Conservation (phyloP, 1,140 invertebrate genomes). For the Xylocopa sonorina region DNA sequence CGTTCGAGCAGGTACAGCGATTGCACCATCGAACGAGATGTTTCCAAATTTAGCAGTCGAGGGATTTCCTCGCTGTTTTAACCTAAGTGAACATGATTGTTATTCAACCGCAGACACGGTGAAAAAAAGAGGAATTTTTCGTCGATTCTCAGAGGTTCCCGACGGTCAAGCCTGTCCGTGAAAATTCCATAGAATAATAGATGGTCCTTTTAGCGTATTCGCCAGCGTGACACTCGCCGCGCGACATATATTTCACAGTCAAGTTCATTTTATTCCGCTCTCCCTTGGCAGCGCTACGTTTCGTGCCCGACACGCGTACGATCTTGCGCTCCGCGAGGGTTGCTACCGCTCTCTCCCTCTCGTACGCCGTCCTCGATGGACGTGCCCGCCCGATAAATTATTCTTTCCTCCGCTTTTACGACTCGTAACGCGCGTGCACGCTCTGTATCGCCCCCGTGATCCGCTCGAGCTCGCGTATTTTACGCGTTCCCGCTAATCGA, state of each 20-base stretch:
- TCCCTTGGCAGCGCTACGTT: no score
- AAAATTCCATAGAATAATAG: slow-evolving; percentile 31
- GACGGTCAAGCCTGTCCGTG: slow-evolving; percentile 6
- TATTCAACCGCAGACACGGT: no score
- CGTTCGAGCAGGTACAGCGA: no score
- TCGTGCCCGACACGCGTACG: background rate
- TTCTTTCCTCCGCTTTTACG: slow-evolving; percentile 9
- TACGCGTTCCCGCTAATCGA: slow-evolving; percentile 9
- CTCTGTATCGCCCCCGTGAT: background rate
- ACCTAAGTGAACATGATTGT: no score
- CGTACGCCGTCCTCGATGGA: slow-evolving; percentile 1
- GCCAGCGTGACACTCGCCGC: background rate
- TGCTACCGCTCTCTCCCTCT: background rate
- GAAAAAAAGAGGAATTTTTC: slow-evolving; percentile 25
- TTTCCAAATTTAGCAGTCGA: no score
- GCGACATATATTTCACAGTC: background rate
- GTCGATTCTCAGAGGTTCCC: slow-evolving; percentile 3
- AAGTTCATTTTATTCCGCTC: slow-evolving; percentile 2
- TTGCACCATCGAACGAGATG: no score
- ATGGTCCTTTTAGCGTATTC: slow-evolving; percentile 5
- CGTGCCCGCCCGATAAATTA: slow-evolving; percentile 24
- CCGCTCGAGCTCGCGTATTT: slow-evolving; percentile 44
- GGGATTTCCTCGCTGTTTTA: no score
- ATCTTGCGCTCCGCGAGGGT: background rate
- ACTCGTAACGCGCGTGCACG: background rate